Percentiles rank a stretch among this genome's conserved stretches.
Conservation (phyloP, 2,888 invertebrate species). For the Theretra japonica region DNA sequence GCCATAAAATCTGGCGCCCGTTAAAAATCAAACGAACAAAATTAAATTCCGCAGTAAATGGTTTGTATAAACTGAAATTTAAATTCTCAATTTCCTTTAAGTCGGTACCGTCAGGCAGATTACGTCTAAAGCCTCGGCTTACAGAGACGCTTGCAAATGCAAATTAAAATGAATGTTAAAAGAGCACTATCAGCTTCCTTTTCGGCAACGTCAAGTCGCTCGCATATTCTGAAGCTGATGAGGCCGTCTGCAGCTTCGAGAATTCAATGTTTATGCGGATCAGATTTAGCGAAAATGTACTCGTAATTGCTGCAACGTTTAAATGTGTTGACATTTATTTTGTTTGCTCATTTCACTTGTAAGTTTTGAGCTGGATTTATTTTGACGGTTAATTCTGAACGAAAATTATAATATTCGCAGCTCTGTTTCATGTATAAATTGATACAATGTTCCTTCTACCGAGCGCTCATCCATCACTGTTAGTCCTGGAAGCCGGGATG, state of each 20-base stretch:
- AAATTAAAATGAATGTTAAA: conserved; percentile 9
- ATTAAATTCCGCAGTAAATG: not conserved
- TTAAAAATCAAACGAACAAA: not conserved
- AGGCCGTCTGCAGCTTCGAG: not conserved
- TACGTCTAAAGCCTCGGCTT: conserved; percentile 11
- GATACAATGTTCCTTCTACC: too few relatives aligned
- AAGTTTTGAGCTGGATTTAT: too few relatives aligned
- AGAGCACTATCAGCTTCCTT: conserved; percentile 11
- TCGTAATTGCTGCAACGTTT: too few relatives aligned
- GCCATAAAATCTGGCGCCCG: not conserved
- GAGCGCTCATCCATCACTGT: too few relatives aligned
- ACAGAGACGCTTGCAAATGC: conserved; percentile 5
- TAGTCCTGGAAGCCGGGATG: too few relatives aligned
- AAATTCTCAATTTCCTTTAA: not conserved
- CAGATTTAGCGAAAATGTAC: not conserved
- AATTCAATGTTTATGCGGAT: not conserved
- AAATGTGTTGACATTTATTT: too few relatives aligned
- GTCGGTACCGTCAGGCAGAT: not conserved
- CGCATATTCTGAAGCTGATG: not conserved
- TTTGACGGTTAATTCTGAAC: too few relatives aligned
- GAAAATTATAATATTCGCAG: too few relatives aligned
- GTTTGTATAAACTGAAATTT: not conserved
- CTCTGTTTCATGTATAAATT: too few relatives aligned
- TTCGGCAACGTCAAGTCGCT: not conserved
- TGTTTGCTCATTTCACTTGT: too few relatives aligned